These are phyloP conservation scores for Drosophila malerkotliana DNA, from an alignment of 1,140 invertebrate species.

Conservation along the genomic window DNA sequence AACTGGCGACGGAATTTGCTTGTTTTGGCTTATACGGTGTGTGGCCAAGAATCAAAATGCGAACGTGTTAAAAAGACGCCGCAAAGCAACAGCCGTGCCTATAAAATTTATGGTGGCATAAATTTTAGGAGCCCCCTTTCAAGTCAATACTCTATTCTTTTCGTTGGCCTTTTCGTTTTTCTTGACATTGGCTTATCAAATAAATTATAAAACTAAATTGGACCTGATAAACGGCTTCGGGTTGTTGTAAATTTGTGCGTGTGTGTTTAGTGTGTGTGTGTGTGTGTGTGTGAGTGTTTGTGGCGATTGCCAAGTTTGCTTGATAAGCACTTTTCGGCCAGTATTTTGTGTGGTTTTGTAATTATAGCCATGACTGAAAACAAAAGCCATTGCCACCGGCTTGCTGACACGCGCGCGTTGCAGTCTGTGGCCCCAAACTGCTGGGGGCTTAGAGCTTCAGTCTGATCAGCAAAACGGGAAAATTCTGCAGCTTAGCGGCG, in stretches of 20 bases:
- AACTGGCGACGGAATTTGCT: conserved; percentile 41
- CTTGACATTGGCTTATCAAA: conserved; percentile 77
- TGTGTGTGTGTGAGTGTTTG: conserved; percentile 8
- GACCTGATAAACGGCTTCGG: conserved; percentile 51
- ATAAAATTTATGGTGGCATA: conserved; percentile 74
- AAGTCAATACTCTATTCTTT: conserved; percentile 18
- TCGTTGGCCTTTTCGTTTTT: conserved; percentile 33
- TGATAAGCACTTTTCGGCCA: conserved; percentile 62
- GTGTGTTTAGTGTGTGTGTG: conserved; percentile 24
- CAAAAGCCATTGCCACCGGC: conserved; percentile 33
- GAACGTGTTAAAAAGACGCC: conserved; percentile 60
- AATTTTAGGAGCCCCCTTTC: conserved; percentile 45
- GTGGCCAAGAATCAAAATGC: conserved; percentile 37
- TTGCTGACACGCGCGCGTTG: conserved; percentile 19
- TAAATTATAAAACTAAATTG: conserved; percentile 57
- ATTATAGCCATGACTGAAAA: conserved; percentile 45
- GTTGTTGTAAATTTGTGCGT: conserved; percentile 49
- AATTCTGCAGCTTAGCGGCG: conserved; percentile 47
- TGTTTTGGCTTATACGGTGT: conserved; percentile 57
- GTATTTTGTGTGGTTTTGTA: conserved; percentile 27
- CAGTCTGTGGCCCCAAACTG: no score
- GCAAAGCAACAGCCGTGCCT: conserved; percentile 48
- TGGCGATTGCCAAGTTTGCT: conserved; percentile 50
- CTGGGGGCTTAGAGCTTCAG: not conserved
- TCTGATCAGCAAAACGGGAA: conserved; percentile 32